Evolutionary conservation across 2,888 invertebrate genomes (phyloP).

Genomic region (Anticlea derivata): DNA sequence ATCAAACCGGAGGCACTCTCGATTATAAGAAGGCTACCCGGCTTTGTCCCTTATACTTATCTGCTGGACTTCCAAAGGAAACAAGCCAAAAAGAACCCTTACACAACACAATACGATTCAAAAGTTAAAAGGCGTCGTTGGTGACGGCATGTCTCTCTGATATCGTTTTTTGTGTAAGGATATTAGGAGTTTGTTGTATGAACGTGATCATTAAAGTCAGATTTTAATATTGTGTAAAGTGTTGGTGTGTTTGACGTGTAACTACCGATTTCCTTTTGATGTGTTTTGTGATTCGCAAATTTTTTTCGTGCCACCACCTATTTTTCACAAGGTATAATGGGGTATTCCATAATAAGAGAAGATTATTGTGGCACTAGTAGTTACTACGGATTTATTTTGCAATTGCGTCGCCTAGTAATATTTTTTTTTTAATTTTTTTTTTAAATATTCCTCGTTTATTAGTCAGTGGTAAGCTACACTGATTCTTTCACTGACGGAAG

Average conservation of each 20-base stretch:
- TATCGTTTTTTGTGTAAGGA: constrained; percentile 64
- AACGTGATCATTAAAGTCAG: constrained; percentile 56
- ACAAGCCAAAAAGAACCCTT: constrained; percentile 52
- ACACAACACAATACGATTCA: constrained; percentile 43
- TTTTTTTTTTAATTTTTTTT: no score
- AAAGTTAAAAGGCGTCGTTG: constrained; percentile 36
- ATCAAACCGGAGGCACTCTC: constrained; percentile 78
- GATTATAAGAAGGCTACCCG: constrained; percentile 78
- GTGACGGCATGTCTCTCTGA: constrained; percentile 78
- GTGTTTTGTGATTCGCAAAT: constrained; percentile 35
- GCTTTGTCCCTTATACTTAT: constrained; percentile 69
- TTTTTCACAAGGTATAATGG: not conserved
- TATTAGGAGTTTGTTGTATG: constrained; percentile 58
- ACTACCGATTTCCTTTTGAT: constrained; percentile 42
- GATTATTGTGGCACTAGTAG: no score
- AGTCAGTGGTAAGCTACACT: no score
- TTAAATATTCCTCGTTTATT: no score
- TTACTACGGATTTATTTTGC: no score
- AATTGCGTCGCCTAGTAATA: no score
- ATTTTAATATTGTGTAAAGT: constrained; percentile 51
- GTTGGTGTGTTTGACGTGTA: constrained; percentile 49
- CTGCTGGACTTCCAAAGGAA: constrained; percentile 33
- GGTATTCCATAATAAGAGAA: no score
- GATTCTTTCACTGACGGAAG: no score
- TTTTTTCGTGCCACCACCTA: constrained; percentile 2